Evolutionary conservation across 2,113 vertebrate genomes (phyloP), one percentile per base, ranked within the genome.

Genomic region (Cochlearius cochlearius): DNA sequence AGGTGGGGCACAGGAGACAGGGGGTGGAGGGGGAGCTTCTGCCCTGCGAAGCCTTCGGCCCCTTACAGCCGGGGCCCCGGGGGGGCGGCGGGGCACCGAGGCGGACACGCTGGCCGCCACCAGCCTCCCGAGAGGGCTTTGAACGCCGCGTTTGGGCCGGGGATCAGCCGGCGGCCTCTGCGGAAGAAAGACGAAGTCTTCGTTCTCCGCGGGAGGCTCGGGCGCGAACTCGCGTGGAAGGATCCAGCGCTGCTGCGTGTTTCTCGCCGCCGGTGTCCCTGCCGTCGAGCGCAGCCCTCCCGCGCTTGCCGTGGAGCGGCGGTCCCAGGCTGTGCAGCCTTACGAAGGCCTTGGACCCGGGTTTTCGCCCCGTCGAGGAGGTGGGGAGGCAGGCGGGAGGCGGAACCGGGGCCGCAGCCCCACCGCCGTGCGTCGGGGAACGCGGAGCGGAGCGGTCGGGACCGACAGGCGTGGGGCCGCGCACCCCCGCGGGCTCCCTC

Each of bases 141-240:
- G 38, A 15, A 15, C 1, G n/a, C 4, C 11, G 27, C 6, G 0
- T 34, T 34, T 25, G 52, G n/a, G 19, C 7, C 26, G 4, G 10
- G 14, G 14, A 78, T 13, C 67, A 15, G 32, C 41, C 38, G 4
- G 29, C 21, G 66, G 39, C 36, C 8, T 5, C 30, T 49, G 47
- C 5, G 6, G 14, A 5, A 32, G 58, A 43, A 92, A 62, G 55
- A 14, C 7, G 9, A 38, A 56, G 67, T 25, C 55, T 68, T 71
- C 3, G 1, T 5, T 64, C 34, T 47, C 49, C 5, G 7, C 0
- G 25, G 52, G 29, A 27, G 73, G 23, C 19, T 15, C 27, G 11
- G 32, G 9, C 0, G 5, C 19, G 4, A 62, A 8, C 50, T 27
- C 17, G 10, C 4, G 49, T 74, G 64, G 26, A 55, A 71, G 18